Conservation (phyloP, 2,888 invertebrate species). For the Imbricaverruca yamaguchii region DNA sequence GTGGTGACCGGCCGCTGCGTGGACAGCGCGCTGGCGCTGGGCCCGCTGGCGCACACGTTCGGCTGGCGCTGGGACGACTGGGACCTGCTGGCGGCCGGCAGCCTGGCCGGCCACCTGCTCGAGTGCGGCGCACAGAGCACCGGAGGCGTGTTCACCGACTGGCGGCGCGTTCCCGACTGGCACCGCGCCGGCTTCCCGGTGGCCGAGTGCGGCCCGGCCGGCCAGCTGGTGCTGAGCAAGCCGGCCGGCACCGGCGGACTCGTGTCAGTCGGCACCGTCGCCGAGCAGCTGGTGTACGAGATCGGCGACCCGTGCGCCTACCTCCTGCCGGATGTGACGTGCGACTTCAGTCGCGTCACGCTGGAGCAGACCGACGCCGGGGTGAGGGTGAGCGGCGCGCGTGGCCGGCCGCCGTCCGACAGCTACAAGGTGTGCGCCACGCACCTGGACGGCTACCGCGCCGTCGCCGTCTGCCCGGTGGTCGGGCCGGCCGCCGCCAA, state of each 20-base stretch:
- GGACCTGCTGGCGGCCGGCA: conserved; percentile 44
- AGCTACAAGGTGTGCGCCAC: conserved; percentile 46
- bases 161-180: conserved; percentile 44
- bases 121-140: conserved; percentile 49
- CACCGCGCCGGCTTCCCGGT: conserved; percentile 45
- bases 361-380: conserved; percentile 34
- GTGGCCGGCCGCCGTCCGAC: conserved; percentile 42
- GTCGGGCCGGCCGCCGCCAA: conserved; percentile 42
- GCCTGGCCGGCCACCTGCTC: conserved; percentile 47
- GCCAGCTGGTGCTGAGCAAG: conserved; percentile 43
- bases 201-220: conserved; percentile 43
- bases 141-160: conserved; percentile 48
- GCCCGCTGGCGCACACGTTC: conserved; percentile 44
- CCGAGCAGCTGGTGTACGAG: conserved; percentile 47
- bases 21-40: conserved; percentile 46
- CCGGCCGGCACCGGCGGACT: conserved; percentile 46
- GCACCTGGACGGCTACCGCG: conserved; percentile 44
- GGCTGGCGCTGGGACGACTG: conserved; percentile 43
- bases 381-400: conserved; percentile 44
- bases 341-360: conserved; percentile 44
- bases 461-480: conserved; percentile 43
- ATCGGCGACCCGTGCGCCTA: conserved; percentile 45
- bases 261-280: conserved; percentile 43
- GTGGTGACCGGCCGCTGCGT: conserved; percentile 48
- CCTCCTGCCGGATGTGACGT: conserved; percentile 46